A percentile compares a stretch with the other conserved stretches of the same genome.
Evolutionary conservation across 2,113 vertebrate genomes (phyloP).

Genomic region (Urocynchramus pylzowi): DNA sequence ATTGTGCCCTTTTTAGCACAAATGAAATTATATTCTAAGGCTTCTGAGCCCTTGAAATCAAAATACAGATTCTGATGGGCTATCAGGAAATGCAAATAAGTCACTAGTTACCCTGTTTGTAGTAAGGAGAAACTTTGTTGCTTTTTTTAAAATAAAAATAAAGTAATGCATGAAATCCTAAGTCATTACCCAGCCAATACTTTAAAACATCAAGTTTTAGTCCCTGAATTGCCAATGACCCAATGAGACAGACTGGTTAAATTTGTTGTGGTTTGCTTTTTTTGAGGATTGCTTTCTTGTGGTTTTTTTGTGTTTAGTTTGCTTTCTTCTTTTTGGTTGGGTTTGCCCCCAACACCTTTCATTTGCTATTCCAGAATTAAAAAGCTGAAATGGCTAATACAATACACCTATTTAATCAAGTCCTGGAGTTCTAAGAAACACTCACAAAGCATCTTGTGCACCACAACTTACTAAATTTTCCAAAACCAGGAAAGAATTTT

Average conservation of each 20-base stretch:
- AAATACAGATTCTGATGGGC: neutral
- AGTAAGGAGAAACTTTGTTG: neutral
- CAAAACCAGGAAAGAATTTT: neutral
- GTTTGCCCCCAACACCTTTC: neutral
- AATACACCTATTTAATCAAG: neutral
- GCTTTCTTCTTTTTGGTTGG: neutral
- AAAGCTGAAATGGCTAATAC: neutral
- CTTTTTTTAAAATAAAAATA: neutral
- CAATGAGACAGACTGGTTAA: neutral
- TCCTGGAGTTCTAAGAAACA: neutral
- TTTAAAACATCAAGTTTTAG: neutral
- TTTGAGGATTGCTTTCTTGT: neutral
- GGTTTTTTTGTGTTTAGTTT: neutral
- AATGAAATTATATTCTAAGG: neutral
- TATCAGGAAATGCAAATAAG: neutral
- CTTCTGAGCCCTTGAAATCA: neutral
- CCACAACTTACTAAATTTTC: neutral
- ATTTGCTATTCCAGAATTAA: neutral
- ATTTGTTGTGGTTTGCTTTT: neutral
- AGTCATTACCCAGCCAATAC: neutral
- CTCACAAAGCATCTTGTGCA: neutral
- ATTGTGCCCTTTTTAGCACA: neutral
- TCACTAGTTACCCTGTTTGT: neutral
- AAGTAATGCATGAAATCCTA: neutral
- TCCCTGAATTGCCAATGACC: neutral